These are phyloP conservation scores for Pollimyrus isidori DNA, from an alignment of 2,113 vertebrate genomes.

Conservation along the genomic window DNA sequence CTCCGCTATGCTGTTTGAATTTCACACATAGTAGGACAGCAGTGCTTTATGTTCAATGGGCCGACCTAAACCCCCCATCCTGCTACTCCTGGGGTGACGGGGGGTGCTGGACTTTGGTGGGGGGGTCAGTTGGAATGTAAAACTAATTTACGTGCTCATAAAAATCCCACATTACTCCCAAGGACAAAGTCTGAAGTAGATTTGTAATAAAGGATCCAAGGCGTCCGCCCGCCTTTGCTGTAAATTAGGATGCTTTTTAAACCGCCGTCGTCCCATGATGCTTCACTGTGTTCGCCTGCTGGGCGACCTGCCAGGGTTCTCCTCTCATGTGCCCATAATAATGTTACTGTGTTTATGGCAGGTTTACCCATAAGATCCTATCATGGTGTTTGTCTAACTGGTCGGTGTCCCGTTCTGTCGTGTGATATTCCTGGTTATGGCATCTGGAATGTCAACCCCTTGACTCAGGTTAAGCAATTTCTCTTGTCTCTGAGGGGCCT, in stretches of 20 bases:
- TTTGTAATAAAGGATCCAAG: conserved; percentile 15
- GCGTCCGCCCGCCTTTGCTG: neutral
- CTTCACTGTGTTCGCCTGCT: neutral
- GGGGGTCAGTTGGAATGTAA: conserved; percentile 18
- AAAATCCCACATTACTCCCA: conserved; percentile 22
- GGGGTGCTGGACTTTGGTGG: neutral
- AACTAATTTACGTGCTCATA: conserved; percentile 32
- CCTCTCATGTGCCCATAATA: neutral
- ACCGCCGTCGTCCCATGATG: neutral
- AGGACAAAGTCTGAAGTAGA: conserved; percentile 23
- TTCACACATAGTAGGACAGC: conserved; percentile 20
- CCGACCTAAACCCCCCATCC: conserved; percentile 4
- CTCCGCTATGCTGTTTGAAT: conserved; percentile 9
- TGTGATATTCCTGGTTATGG: neutral
- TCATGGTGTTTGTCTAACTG: neutral
- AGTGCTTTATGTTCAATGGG: conserved; percentile 11
- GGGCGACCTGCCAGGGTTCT: neutral
- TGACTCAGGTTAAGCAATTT: neutral
- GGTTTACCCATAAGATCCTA: neutral
- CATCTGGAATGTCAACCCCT: neutral
- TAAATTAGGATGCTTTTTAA: conserved; percentile 22
- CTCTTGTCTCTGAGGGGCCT: neutral
- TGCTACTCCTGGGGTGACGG: neutral
- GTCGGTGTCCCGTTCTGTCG: neutral
- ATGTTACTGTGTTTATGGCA: neutral